Evolutionary conservation across 1,140 invertebrate species (phyloP).

Genomic region (Campoletis sonorensis): DNA sequence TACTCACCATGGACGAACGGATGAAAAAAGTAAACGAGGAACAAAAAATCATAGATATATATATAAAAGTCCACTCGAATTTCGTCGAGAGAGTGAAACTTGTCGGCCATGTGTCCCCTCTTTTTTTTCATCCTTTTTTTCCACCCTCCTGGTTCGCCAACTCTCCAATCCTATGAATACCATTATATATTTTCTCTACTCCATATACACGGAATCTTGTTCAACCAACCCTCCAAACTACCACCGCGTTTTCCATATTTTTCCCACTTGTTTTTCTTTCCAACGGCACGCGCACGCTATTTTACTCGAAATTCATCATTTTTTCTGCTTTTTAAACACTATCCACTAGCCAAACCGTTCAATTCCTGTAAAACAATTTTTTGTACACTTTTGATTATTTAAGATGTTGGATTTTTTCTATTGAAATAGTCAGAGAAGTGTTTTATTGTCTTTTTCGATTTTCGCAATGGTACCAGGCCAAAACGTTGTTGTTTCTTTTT

Average conservation of each 20-base stretch:
- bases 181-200: slow-evolving; percentile 48
- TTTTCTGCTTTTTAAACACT: background rate
- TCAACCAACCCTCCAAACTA: slow-evolving; percentile 37
- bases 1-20: slow-evolving; percentile 41
- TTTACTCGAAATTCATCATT: slow-evolving; percentile 4
- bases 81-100: slow-evolving; percentile 40
- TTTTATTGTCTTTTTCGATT: too few relatives aligned
- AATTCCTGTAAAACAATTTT: too few relatives aligned
- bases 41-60: slow-evolving; percentile 41
- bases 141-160: slow-evolving; percentile 23
- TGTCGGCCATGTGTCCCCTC: slow-evolving; percentile 55
- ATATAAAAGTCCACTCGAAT: slow-evolving; percentile 66
- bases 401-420: too few relatives aligned
- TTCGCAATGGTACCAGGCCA: too few relatives aligned
- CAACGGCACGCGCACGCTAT: background rate
- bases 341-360: too few relatives aligned
- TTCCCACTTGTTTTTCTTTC: slow-evolving; percentile 42
- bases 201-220: slow-evolving; percentile 24
- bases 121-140: slow-evolving; percentile 33
- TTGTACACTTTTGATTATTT: too few relatives aligned
- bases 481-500: too few relatives aligned
- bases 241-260: slow-evolving; percentile 51
- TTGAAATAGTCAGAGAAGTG: too few relatives aligned
- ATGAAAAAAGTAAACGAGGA: slow-evolving; percentile 46
- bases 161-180: slow-evolving; percentile 65